Conservation (phyloP, 2,113 vertebrate species). For the Datnioides undecimradiatus region DNA sequence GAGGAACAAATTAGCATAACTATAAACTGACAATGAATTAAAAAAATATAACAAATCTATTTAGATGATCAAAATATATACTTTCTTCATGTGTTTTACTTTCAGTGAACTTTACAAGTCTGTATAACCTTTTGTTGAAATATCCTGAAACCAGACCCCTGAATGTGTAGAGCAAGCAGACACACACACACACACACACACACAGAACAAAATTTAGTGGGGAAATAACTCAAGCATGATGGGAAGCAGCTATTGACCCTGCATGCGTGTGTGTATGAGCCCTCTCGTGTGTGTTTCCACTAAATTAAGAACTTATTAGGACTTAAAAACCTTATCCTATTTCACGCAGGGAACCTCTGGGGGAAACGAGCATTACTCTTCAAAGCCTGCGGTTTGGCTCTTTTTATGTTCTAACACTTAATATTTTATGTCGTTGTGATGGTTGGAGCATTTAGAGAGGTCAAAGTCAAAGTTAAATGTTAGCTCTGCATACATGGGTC, state of each 20-base stretch:
- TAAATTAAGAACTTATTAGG: conserved; percentile 79
- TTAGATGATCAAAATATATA: background rate
- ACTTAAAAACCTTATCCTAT: conserved; percentile 70
- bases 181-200: conserved; percentile 17
- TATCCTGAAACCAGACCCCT: conserved; percentile 32
- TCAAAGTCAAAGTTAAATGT: conserved; percentile 63
- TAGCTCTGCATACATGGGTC: conserved; percentile 1
- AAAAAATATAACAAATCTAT: conserved; percentile 24
- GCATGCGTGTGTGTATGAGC: conserved; percentile 29
- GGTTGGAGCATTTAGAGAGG: conserved; percentile 50
- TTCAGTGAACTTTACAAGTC: conserved; percentile 19
- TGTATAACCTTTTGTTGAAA: conserved; percentile 24
- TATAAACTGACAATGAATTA: conserved; percentile 33
- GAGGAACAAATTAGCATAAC: conserved; percentile 9
- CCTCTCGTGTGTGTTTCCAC: conserved; percentile 55
- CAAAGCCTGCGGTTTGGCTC: conserved; percentile 65
- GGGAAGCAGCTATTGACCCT: conserved; percentile 42
- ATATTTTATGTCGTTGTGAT: conserved; percentile 73
- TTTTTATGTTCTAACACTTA: conserved; percentile 73
- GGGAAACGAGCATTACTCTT: conserved; percentile 65
- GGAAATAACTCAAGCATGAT: conserved; percentile 51
- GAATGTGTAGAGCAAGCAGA: conserved; percentile 21
- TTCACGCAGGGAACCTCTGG: conserved; percentile 65
- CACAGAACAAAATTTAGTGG: conserved; percentile 33
- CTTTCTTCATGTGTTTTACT: conserved; percentile 26